These are phyloP conservation scores for Rhopalosiphum nymphaeae DNA, from an alignment of 2,888 invertebrate species.

Conservation along the genomic window DNA sequence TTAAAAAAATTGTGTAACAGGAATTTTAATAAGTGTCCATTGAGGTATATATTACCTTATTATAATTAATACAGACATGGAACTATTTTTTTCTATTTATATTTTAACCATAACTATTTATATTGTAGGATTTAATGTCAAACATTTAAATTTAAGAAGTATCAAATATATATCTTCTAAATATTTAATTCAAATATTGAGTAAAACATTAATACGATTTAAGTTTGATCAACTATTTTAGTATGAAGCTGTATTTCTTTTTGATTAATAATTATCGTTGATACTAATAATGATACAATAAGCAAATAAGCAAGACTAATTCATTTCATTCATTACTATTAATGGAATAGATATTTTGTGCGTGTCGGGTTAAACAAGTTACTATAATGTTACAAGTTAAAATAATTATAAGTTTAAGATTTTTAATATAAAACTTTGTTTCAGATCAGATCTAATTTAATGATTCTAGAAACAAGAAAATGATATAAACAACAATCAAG, in stretches of 20 bases:
- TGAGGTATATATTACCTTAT: not conserved
- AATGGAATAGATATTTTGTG: not conserved
- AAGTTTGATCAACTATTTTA: not conserved
- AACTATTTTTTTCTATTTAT: not conserved
- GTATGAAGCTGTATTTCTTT: not conserved
- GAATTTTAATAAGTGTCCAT: too few relatives aligned
- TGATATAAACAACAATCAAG: not conserved
- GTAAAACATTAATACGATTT: not conserved
- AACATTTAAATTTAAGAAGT: not conserved
- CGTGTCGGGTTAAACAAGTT: not conserved
- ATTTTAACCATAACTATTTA: not conserved
- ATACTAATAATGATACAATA: not conserved
- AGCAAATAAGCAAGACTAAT: not conserved
- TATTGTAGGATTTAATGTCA: not conserved
- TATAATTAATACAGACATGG: not conserved
- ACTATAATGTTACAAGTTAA: not conserved
- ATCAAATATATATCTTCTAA: not conserved
- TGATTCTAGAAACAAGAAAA: not conserved
- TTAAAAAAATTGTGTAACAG: too few relatives aligned
- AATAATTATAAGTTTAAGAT: not conserved
- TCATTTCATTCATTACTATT: not conserved
- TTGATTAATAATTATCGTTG: not conserved
- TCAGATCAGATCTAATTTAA: constrained; percentile 16
- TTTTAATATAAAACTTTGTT: not conserved
- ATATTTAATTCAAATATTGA: not conserved